phyloP scores from a whole-genome alignment of 2,113 vertebrate species.

The Hemibagrus wyckioides region DNA sequence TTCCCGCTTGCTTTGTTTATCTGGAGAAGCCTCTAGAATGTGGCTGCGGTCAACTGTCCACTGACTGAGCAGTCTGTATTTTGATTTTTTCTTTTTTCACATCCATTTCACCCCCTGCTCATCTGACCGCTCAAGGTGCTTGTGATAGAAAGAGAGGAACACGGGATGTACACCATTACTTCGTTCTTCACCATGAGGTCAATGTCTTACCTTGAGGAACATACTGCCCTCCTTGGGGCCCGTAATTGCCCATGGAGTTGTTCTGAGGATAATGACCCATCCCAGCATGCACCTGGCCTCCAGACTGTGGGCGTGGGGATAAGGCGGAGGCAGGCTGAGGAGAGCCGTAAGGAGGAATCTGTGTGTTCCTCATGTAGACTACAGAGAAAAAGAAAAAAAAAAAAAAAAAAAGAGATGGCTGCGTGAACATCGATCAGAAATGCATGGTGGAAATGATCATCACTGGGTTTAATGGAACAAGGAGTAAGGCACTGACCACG shows the following conservation, averaged over 20 bases:
- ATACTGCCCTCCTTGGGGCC: slow-evolving; percentile 89
- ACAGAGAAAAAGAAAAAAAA: not conserved
- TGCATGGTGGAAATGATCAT: too few relatives aligned
- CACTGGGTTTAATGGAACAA: too few relatives aligned
- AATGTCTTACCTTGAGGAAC: slow-evolving; percentile 87
- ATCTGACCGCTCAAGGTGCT: not conserved
- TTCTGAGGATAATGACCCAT: slow-evolving; percentile 95
- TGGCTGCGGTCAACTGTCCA: not conserved
- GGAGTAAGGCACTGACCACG: too few relatives aligned
- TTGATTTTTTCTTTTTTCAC: not conserved
- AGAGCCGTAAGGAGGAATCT: slow-evolving; percentile 93
- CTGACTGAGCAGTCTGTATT: too few relatives aligned
- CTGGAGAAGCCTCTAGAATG: not conserved
- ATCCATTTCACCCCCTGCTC: not conserved
- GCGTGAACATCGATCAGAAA: not conserved
- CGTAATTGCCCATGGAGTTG: slow-evolving; percentile 94
- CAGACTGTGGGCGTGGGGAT: slow-evolving; percentile 95
- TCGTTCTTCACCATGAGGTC: not conserved
- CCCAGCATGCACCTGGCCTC: slow-evolving; percentile 89
- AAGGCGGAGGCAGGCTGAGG: slow-evolving; percentile 95
- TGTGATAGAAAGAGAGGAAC: not conserved
- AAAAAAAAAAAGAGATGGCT: not conserved
- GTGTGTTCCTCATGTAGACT: slow-evolving; percentile 97
- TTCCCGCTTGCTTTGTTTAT: not conserved
- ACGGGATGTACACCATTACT: not conserved